Evolutionary conservation across 2,113 vertebrate genomes (phyloP).

Genomic region (Rhabdomys dilectus): DNA sequence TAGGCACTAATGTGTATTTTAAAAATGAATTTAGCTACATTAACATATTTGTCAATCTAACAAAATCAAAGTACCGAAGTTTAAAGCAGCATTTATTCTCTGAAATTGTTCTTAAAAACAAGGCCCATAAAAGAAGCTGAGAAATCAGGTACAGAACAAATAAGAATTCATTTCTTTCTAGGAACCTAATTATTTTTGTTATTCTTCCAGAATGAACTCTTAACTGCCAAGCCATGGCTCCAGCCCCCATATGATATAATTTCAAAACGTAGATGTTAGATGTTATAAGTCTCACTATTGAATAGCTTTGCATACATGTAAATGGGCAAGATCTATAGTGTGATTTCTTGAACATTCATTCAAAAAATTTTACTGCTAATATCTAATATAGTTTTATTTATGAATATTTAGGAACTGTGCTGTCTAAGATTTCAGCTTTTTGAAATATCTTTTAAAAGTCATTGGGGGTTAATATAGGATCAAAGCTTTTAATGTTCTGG

Average conservation of each 20-base stretch:
- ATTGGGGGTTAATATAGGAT: neutral
- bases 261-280: neutral
- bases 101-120: slow-evolving; percentile 78
- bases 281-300: neutral
- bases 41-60: slow-evolving; percentile 71
- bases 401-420: neutral
- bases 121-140: slow-evolving; percentile 72
- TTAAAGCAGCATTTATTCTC: slow-evolving; percentile 80
- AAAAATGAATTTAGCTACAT: slow-evolving; percentile 78
- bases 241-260: neutral
- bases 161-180: slow-evolving; percentile 57
- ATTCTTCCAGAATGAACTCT: neutral
- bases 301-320: neutral
- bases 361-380: neutral
- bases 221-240: neutral
- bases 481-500: neutral
- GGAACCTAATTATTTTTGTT: slow-evolving; percentile 69
- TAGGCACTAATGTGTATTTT: slow-evolving; percentile 74
- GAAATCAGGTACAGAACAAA: slow-evolving; percentile 75
- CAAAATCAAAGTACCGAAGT: slow-evolving; percentile 67
- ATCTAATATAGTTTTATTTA: neutral
- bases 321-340: neutral
- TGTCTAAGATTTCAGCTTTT: neutral
- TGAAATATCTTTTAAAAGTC: neutral
- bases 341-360: neutral